These are phyloP conservation scores for Sebastes minor DNA, from an alignment of 2,797 vertebrate genomes.

Conservation along the genomic window DNA sequence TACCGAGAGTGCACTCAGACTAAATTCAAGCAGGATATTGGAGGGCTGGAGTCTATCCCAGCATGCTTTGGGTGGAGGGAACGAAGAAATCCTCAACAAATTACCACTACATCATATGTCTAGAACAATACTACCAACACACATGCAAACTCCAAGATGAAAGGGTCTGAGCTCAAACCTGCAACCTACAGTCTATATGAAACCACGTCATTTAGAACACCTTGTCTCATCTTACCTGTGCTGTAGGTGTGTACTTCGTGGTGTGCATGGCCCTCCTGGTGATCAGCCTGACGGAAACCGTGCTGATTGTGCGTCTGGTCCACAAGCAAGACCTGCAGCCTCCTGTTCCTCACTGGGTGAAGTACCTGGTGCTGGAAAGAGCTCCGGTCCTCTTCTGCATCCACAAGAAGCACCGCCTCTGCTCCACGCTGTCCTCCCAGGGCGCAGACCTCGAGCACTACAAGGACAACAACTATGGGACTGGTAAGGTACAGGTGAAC, in stretches of 20 bases:
- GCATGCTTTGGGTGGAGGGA: neutral
- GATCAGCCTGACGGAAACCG: constrained; percentile 94
- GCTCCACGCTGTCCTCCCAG: constrained; percentile 47
- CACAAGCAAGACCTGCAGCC: constrained; percentile 96
- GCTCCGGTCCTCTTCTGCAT: constrained; percentile 88
- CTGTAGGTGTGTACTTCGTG: constrained; percentile 93
- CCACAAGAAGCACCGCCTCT: constrained; percentile 79
- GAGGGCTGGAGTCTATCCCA: neutral
- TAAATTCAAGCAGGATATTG: neutral
- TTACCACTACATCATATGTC: neutral
- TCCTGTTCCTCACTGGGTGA: constrained; percentile 91
- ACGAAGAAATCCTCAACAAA: neutral
- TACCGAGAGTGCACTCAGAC: neutral
- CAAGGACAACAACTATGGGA: constrained; percentile 82
- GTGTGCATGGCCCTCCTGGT: constrained; percentile 99
- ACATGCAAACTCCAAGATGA: neutral
- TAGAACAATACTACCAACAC: neutral
- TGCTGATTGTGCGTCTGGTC: constrained; percentile 93
- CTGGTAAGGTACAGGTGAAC: constrained; percentile 77
- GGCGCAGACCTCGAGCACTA: constrained; percentile 77
- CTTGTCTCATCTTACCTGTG: neutral
- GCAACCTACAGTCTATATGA: neutral
- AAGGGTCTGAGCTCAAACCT: neutral
- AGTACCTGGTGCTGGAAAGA: constrained; percentile 86
- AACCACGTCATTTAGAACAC: fast-evolving